Conservation (phyloP, 2,113 vertebrate genomes). For the Coracopsis vasa region DNA sequence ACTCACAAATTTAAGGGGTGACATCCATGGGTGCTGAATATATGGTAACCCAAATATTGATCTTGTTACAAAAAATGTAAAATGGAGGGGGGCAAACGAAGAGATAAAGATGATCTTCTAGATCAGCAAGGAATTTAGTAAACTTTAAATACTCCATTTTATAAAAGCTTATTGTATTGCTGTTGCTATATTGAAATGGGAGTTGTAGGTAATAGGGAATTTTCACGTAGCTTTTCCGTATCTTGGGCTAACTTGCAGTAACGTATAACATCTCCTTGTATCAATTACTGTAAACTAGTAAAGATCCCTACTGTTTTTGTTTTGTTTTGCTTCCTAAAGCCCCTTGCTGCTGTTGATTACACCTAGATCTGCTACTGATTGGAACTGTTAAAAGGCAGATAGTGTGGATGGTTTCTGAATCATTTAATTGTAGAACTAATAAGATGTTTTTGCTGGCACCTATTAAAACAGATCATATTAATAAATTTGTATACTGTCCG, state of each 20-base stretch:
- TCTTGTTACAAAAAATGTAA: conserved; percentile 18
- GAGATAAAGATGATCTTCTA: background rate
- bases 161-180: background rate
- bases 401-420: conserved; percentile 79
- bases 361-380: conserved; percentile 87
- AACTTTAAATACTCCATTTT: background rate
- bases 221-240: conserved; percentile 30
- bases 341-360: conserved; percentile 89
- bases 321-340: conserved; percentile 86
- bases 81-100: background rate
- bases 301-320: conserved; percentile 86
- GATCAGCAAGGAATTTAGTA: background rate
- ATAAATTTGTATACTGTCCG: conserved; percentile 52
- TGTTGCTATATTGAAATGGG: background rate
- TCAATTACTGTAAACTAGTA: conserved; percentile 81
- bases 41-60: conserved; percentile 48
- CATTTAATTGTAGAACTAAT: conserved; percentile 81
- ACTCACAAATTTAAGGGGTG: conserved; percentile 63
- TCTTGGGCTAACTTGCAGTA: conserved; percentile 68
- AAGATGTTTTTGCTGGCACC: conserved; percentile 71
- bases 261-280: conserved; percentile 73
- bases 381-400: conserved; percentile 84
- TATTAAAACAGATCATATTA: conserved; percentile 61
- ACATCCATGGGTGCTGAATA: conserved; percentile 47
- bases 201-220: conserved; percentile 25